Evolutionary conservation across 2,113 vertebrate genomes (phyloP).

Genomic region (Eudyptes chrysolophus): DNA sequence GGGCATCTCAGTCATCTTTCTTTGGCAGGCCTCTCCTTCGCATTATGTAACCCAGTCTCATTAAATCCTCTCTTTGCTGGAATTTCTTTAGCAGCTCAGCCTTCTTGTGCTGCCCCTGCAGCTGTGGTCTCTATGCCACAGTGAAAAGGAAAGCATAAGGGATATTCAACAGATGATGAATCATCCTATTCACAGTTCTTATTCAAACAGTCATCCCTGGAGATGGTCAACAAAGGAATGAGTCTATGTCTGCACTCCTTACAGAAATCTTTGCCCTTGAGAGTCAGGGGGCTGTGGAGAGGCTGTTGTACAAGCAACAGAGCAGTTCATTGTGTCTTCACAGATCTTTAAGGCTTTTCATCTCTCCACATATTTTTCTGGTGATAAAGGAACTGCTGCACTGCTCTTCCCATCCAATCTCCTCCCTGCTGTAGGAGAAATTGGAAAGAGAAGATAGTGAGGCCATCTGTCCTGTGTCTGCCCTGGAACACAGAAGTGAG

Average conservation of each 20-base stretch:
- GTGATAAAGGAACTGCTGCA: background rate
- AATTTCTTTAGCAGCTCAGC: background rate
- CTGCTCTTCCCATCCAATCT: background rate
- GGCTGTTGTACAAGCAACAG: constrained; percentile 3
- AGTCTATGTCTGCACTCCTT: background rate
- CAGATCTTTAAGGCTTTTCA: constrained; percentile 6
- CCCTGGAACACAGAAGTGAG: background rate
- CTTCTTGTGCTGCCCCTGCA: background rate
- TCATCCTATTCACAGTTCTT: constrained; percentile 36
- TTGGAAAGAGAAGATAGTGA: background rate
- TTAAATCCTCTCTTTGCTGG: background rate
- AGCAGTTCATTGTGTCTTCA: constrained; percentile 8
- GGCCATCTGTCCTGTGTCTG: background rate
- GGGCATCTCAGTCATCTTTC: background rate
- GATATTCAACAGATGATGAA: constrained; percentile 48
- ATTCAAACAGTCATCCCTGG: constrained; percentile 14
- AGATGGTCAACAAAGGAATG: constrained; percentile 19
- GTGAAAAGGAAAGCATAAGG: constrained; percentile 4
- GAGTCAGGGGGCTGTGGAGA: background rate
- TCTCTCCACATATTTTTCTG: constrained; percentile 32
- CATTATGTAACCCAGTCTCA: background rate
- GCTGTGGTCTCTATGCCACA: constrained; percentile 17
- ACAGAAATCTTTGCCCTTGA: constrained; percentile 24
- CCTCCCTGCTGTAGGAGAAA: background rate
- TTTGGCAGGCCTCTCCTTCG: background rate